These are phyloP conservation scores for Mugil cephalus DNA, from an alignment of 2,113 vertebrate species.

Conservation along the genomic window DNA sequence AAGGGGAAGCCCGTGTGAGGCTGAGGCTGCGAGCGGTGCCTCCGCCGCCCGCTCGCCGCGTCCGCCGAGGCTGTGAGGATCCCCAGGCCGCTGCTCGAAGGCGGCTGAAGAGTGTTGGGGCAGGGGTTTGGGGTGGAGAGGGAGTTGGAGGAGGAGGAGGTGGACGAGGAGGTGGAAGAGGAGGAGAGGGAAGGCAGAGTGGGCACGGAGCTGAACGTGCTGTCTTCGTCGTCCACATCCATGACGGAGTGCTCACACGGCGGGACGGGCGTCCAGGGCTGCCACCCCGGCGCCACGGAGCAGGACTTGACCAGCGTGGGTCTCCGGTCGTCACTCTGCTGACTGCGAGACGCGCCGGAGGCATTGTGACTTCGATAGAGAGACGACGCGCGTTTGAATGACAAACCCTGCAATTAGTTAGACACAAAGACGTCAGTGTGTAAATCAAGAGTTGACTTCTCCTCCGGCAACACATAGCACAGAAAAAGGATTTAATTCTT, in stretches of 20 bases:
- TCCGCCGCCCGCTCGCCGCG: constrained; percentile 67
- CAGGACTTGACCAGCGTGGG: constrained; percentile 78
- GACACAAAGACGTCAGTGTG: background rate
- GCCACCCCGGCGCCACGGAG: constrained; percentile 84
- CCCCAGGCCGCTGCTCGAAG: constrained; percentile 50
- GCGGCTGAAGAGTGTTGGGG: constrained; percentile 7
- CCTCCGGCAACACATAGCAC: background rate
- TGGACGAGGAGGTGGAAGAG: constrained; percentile 77
- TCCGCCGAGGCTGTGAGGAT: constrained; percentile 60
- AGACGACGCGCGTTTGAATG: constrained; percentile 67
- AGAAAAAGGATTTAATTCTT: background rate
- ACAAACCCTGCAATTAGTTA: constrained; percentile 53
- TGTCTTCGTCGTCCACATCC: constrained; percentile 67
- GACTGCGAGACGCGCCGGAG: constrained; percentile 34
- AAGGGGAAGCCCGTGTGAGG: constrained; percentile 75
- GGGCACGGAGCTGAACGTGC: constrained; percentile 72
- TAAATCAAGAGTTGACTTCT: background rate
- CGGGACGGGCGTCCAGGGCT: constrained; percentile 86
- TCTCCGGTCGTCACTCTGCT: constrained; percentile 64
- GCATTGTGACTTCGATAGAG: constrained; percentile 66
- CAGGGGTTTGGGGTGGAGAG: constrained; percentile 57
- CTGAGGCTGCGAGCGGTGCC: constrained; percentile 85
- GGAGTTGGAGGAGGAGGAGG: constrained; percentile 81
- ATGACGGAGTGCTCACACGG: constrained; percentile 44
- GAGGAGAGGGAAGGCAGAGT: constrained; percentile 76